These are phyloP conservation scores for Aphidius colemani DNA, from an alignment of 2,888 invertebrate genomes.

Conservation along the genomic window DNA sequence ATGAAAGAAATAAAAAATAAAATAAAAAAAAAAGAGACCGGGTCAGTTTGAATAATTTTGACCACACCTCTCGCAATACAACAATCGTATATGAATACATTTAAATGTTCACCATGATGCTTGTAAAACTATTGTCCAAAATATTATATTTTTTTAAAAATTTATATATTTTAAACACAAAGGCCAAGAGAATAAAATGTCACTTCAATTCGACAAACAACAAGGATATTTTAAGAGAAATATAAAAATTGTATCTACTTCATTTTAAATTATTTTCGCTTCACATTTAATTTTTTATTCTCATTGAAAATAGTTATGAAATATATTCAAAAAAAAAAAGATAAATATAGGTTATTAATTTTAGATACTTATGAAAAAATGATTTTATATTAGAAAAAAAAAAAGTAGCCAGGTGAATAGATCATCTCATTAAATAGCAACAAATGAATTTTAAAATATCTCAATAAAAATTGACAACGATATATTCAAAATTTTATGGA, in stretches of 20 bases:
- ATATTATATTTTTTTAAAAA: conserved; percentile 37
- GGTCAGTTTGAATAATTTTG: conserved; percentile 62
- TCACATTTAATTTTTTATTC: not conserved
- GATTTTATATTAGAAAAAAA: too few species aligned
- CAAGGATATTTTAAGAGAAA: not conserved
- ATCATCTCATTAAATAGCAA: not conserved
- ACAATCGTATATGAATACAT: conserved; percentile 57
- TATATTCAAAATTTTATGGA: not conserved
- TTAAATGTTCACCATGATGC: conserved; percentile 51
- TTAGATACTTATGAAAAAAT: too few species aligned
- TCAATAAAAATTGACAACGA: not conserved
- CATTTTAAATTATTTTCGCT: not conserved
- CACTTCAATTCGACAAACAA: not conserved
- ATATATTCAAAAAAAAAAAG: too few species aligned
- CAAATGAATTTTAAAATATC: not conserved
- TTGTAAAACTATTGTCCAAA: conserved; percentile 56
- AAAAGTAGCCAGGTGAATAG: conserved; percentile 3
- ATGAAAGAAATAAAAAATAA: conserved; percentile 25
- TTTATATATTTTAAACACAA: not conserved
- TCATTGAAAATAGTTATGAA: not conserved
- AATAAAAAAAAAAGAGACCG: conserved; percentile 50
- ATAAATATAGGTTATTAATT: too few species aligned
- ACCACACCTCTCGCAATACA: conserved; percentile 60
- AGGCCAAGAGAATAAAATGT: too few species aligned
- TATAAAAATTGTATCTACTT: conserved; percentile 5